A percentile compares a stretch with the other conserved stretches of the same genome.
phyloP scores from a whole-genome alignment of 1,140 invertebrate genomes.

The Uloborus diversus region DNA sequence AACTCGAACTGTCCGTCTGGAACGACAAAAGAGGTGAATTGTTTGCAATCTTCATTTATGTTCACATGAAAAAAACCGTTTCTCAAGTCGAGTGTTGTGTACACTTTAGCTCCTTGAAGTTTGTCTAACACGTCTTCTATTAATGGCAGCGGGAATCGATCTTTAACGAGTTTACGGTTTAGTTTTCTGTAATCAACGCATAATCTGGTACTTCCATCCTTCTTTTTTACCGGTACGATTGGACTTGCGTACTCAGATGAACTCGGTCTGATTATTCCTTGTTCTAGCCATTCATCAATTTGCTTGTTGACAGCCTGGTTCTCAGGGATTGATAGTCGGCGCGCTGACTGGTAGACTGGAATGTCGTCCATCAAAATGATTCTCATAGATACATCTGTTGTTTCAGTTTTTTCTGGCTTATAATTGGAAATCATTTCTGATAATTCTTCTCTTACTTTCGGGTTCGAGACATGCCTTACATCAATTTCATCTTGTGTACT shows the following conservation, averaged over 20 bases:
- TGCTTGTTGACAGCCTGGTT: not conserved
- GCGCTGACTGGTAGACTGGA: no score
- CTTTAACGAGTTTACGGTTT: conserved; percentile 22
- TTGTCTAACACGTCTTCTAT: conserved; percentile 15
- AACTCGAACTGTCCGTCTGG: conserved; percentile 35
- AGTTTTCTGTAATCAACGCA: conserved; percentile 57
- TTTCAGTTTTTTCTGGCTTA: no score
- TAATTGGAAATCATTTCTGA: no score
- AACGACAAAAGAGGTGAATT: conserved; percentile 56
- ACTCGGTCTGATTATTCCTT: not conserved
- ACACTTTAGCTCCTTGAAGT: not conserved
- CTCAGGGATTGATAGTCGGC: not conserved
- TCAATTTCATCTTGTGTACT: no score
- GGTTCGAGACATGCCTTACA: no score
- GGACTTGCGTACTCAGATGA: conserved; percentile 10
- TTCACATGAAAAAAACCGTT: conserved; percentile 52
- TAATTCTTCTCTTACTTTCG: no score
- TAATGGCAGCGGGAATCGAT: conserved; percentile 21
- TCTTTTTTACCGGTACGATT: conserved; percentile 55
- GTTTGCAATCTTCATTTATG: conserved; percentile 5
- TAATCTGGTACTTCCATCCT: conserved; percentile 41
- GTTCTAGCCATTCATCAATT: conserved; percentile 1
- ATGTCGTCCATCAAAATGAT: no score
- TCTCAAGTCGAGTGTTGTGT: conserved; percentile 47
- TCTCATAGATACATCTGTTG: no score